Base-by-base conservation (phyloP, 1,140 invertebrate species). In the Halesus radiatus region DNA sequence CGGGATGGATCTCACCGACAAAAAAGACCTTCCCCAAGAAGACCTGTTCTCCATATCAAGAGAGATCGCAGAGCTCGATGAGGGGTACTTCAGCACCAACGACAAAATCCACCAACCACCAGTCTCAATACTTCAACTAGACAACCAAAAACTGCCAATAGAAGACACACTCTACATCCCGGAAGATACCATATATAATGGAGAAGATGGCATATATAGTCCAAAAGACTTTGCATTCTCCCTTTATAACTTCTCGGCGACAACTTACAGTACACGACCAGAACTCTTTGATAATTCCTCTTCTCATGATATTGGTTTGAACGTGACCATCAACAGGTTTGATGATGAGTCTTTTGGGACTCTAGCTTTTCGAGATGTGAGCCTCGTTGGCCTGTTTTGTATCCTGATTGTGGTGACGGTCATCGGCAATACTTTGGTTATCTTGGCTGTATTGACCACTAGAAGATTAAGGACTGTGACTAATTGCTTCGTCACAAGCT, bases 401-500 rank as follows among this genome's bases (percentile, higher is more conserved):
- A 85, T 92, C 10, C 87, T 93, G 16, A 93, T 93, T 81, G 89
- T 93, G 10, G 89, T 93, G 50, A 93, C 92, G 32, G 90, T 93
- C 32, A 90, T 96, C 58, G 97, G 97, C 64, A 98, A 98, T 87
- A 94, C 96, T 1, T 90, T 98, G 79, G 97, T 98, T 18, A 98
- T 98, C 74, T 91, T 96, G 2, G 96, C 97, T 3, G 96, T 98
- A 15, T 91, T 96, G 83, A 98, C 94, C n/a, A 98, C 97, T 54
- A 92, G 96, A 80, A 92, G 97, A 72, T 89, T 99, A 52, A 92
- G 96, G 76, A 97, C 96, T 20, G 96, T 98, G 26, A 98, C 97
- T 77, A 99, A 99, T 89, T 98, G 96, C 89, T 98, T 98, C 87
- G 95, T 98, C 32, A 97, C 97, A 80, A 98, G 96, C 54, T 88